Evolutionary conservation across 2,113 vertebrate species (phyloP).

Genomic region (Lutjanus erythropterus): DNA sequence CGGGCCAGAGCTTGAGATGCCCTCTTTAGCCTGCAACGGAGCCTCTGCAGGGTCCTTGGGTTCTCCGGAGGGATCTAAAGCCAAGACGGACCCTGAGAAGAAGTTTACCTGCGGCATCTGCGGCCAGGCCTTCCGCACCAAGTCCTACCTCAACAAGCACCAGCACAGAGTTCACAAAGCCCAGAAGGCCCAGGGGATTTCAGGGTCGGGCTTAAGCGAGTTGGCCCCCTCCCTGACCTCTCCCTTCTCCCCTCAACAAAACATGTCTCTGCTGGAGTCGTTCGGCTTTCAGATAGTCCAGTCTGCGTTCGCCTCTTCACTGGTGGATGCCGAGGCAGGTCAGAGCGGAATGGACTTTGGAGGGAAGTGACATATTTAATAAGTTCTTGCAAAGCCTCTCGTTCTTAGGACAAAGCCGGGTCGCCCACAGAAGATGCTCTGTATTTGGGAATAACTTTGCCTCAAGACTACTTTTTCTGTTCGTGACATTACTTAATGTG

Average conservation of each 20-base stretch:
- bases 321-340: constrained; percentile 95
- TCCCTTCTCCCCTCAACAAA: constrained; percentile 98
- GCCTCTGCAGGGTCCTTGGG: constrained; percentile 66
- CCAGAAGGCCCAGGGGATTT: constrained; percentile 81
- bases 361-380: constrained; percentile 88
- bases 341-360: constrained; percentile 93
- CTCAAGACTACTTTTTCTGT: constrained; percentile 76
- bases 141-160: constrained; percentile 99
- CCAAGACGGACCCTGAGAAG: constrained; percentile 93
- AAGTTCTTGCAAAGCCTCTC: constrained; percentile 38
- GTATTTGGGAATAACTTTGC: constrained; percentile 74
- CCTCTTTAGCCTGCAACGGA: constrained; percentile 88
- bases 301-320: constrained; percentile 96
- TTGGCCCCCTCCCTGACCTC: constrained; percentile 90
- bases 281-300: constrained; percentile 99
- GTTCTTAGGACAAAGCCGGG: constrained; percentile 54
- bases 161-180: constrained; percentile 96
- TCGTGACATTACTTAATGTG: constrained; percentile 64
- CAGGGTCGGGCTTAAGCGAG: constrained; percentile 86
- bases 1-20: constrained; percentile 88
- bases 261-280: constrained; percentile 99
- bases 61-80: constrained; percentile 90
- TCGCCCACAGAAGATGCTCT: constrained; percentile 57
- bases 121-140: constrained; percentile 97
- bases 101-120: constrained; percentile 95